Evolutionary conservation across 1,140 invertebrate species (phyloP).

Genomic region (Rhopalosiphum padi): DNA sequence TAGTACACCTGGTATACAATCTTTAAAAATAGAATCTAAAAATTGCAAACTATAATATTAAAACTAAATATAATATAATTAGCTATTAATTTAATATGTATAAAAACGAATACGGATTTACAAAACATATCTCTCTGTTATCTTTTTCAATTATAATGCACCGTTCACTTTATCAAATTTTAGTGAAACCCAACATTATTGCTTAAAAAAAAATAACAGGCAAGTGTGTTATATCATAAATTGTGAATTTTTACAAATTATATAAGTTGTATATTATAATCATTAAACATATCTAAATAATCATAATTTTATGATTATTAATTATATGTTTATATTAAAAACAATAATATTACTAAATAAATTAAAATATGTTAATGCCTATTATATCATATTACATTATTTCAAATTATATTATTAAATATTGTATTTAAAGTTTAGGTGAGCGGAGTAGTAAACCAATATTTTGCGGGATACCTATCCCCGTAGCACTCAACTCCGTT

Average conservation of each 20-base stretch:
- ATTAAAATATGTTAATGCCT: background rate
- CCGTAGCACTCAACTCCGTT: too few relatives aligned
- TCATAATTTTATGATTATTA: background rate
- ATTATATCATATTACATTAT: background rate
- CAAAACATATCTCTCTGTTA: background rate
- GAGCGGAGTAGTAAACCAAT: too few relatives aligned
- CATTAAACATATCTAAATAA: background rate
- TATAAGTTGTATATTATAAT: background rate
- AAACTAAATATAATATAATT: background rate
- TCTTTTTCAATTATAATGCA: background rate
- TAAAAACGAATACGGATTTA: background rate
- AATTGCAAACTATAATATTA: background rate
- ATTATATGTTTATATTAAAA: background rate
- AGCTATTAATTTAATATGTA: background rate
- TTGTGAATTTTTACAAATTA: background rate
- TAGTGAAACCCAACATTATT: background rate
- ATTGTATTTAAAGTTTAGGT: too few relatives aligned
- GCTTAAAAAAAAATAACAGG: background rate
- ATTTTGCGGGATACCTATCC: too few relatives aligned
- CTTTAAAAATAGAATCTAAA: background rate
- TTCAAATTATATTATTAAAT: background rate
- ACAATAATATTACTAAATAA: background rate
- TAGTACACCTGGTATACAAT: background rate
- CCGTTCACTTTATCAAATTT: background rate
- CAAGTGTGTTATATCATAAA: background rate